Percentiles rank a stretch among this genome's conserved stretches.
Evolutionary conservation across 2,797 vertebrate genomes (phyloP).

Genomic region (Botia kubotai): DNA sequence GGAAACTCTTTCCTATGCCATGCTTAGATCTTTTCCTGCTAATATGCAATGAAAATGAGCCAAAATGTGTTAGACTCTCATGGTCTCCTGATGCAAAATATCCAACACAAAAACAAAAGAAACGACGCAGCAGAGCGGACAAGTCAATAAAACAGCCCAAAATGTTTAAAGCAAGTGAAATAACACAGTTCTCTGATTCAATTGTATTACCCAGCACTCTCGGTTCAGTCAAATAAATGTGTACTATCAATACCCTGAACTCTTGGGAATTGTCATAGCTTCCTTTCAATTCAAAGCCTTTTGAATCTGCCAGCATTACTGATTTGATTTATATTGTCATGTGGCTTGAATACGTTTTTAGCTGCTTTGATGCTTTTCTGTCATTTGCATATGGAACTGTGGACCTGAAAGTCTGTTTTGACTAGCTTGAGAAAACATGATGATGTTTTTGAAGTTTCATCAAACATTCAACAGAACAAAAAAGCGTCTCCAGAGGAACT

Average conservation of each 20-base stretch:
- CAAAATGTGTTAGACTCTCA: not conserved
- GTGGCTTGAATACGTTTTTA: not conserved
- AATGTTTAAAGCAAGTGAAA: not conserved
- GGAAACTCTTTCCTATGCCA: too few species aligned
- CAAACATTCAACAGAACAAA: slow-evolving; percentile 13
- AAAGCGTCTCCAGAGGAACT: slow-evolving; percentile 15
- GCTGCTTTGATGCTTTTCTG: slow-evolving; percentile 2
- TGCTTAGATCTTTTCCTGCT: not conserved
- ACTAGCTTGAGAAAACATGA: slow-evolving; percentile 1
- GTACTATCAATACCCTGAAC: slow-evolving; percentile 3
- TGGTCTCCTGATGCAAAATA: not conserved
- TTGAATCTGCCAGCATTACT: slow-evolving; percentile 10
- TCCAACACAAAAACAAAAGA: slow-evolving; percentile 11
- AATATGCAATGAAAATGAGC: slow-evolving; percentile 17
- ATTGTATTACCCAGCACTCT: not conserved
- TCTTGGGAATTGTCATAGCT: not conserved
- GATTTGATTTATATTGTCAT: slow-evolving; percentile 20
- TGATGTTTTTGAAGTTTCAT: slow-evolving; percentile 11
- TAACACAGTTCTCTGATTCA: not conserved
- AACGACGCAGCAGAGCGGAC: not conserved
- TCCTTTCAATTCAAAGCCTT: not conserved
- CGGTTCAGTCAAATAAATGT: not conserved
- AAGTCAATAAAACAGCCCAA: not conserved
- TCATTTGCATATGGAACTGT: not conserved
- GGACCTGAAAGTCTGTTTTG: slow-evolving; percentile 6